Base-by-base conservation (phyloP, 2,797 vertebrate species). In the Melanotaenia trifasciata region DNA sequence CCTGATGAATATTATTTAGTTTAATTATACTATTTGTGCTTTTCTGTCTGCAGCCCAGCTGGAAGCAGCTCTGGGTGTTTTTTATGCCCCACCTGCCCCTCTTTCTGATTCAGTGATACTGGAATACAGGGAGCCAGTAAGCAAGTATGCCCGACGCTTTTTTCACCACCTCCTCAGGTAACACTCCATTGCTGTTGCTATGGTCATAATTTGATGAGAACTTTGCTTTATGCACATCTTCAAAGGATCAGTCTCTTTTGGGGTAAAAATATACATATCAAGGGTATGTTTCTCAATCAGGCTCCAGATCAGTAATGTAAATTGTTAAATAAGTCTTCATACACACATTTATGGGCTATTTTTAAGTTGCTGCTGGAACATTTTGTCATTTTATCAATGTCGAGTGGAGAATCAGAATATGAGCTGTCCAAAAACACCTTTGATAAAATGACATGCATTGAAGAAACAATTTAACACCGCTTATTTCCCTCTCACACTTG, bases 151-250 rank as follows among this genome's bases (percentile, higher is more conserved):
- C 61, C 95, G 97, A 12, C 96, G 98, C 85, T 98, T 99, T 90
- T 99, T 99, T 91, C 98, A 99, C 91, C 96, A 98, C 91, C 95
- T 99, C 73, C 96, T 99, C 93, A 98, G 98, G 98, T 99, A 94
- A 94, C 50, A 62, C 43, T 20, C 67, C 53, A 16, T 59, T 5
- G 13, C 63, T 68, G 38, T 30, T 35, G 59, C 73, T 68, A 11
- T 45, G 58, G 16, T 67, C 33, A 58, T 77, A 32, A 79, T 77
- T 68, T 68, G 20, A 76, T 83, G 14, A 69, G 30, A 72, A 32
- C 58, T 67, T 59, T 58, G 16, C 57, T 67, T 78, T 64, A 3
- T 57, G 14, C 11, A 22, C 33, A 53, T 66, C 54, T 32, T 58
- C 61, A 14, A 18, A 16, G 57, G 47, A 20, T 62, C 43, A 60